Base-by-base conservation (phyloP, 2,888 invertebrate genomes). In the Zonitis immaculata region DNA sequence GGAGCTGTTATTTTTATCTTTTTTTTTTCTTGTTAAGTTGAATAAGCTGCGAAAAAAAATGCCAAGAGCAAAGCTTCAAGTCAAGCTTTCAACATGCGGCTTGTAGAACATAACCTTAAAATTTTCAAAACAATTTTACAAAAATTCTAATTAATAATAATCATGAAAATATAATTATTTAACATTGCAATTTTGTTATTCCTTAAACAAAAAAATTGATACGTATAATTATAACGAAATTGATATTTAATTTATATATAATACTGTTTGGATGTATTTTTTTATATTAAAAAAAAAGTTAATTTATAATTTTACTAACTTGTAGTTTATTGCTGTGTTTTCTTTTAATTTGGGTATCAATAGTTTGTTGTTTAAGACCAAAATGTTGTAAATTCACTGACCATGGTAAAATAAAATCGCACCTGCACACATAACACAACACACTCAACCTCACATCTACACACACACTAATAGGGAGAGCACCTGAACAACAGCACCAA, bases 361-460 rank as follows among this genome's bases (percentile, higher is more conserved):
- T 45, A 54, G 46, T 16, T 27, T 30, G 43, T 26, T 53, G 39
- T 45, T 45, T 44, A 42, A 49, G 52, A 58, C 57, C 52, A 58
- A 53, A 51, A 61, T 57, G 49, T 59, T 54, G 49, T 30, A 54
- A 57, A 49, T 56, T 53, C 52, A 50, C 54, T 49, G 52, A 56
- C 47, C 63, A 59, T 58, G 51, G 44, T 46, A 14, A 30, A 32
- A 43, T 44, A 46, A 46, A 47, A 53, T 57, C 56, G 52, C 64
- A 62, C 61, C 62, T 62, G 61, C 62, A 64, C 62, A 51, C 49
- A 49, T 47, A 42, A n/a, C 54, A 55, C 52, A 52, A 47, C 55
- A 59, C 52, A 22, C 22, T 22, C 3, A 22, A 5, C 22, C 3
- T 47, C 50, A 46, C 35, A 54, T 48, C 51, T 49, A 30, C 42